These are phyloP conservation scores for Chloebia gouldiae DNA, from an alignment of 2,113 vertebrate species.

Conservation along the genomic window DNA sequence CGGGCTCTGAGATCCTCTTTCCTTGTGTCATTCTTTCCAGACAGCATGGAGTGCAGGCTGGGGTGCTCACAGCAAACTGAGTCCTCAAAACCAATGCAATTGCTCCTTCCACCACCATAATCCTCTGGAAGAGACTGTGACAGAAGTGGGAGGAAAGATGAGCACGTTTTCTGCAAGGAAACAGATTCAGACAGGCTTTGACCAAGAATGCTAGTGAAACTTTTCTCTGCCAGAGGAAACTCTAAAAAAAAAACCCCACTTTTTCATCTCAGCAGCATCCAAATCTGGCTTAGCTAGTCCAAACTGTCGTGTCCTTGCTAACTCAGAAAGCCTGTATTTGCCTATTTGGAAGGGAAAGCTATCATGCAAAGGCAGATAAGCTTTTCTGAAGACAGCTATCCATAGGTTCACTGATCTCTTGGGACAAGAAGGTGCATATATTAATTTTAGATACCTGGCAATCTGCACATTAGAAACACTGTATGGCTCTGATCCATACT, in stretches of 20 bases:
- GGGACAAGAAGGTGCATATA: background rate
- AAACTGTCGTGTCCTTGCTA: background rate
- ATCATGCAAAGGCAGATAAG: background rate
- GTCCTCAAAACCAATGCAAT: background rate
- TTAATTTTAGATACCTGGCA: background rate
- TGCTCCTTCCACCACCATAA: background rate
- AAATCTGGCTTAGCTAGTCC: slow-evolving; percentile 36
- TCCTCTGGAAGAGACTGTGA: background rate
- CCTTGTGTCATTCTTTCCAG: slow-evolving; percentile 32
- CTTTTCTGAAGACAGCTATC: background rate
- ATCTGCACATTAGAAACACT: background rate
- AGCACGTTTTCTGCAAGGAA: slow-evolving; percentile 48
- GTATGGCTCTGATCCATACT: background rate
- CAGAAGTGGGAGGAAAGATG: slow-evolving; percentile 34
- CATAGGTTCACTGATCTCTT: background rate
- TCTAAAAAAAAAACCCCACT: background rate
- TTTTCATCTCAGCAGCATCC: background rate
- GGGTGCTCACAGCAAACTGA: slow-evolving; percentile 16
- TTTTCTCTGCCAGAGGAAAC: slow-evolving; percentile 34
- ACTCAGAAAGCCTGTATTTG: background rate
- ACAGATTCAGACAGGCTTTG: slow-evolving; percentile 14
- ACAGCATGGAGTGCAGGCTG: background rate
- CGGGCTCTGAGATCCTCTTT: slow-evolving; percentile 38
- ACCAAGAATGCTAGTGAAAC: slow-evolving; percentile 11
- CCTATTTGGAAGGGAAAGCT: background rate